Evolutionary conservation across 2,888 invertebrate genomes (phyloP).

Genomic region (Dastarcus helophoroides): DNA sequence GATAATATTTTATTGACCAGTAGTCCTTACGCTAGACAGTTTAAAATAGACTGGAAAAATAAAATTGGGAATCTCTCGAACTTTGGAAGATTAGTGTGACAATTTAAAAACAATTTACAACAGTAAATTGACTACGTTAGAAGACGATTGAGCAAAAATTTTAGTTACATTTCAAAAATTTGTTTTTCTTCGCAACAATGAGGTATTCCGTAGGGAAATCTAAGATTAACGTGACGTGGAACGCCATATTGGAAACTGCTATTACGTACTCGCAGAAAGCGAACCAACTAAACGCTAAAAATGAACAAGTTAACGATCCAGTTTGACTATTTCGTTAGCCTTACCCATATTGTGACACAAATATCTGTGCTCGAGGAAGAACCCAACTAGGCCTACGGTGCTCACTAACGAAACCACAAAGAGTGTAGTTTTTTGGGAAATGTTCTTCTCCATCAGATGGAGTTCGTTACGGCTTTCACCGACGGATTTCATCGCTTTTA

Average conservation of each 20-base stretch:
- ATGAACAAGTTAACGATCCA: slow-evolving; percentile 4
- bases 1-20: no score
- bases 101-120: no score
- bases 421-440: slow-evolving; percentile 53
- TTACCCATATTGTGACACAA: slow-evolving; percentile 84
- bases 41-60: no score
- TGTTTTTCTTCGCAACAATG: slow-evolving; percentile 49
- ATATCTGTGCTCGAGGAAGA: slow-evolving; percentile 81
- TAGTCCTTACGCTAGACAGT: no score
- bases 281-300: slow-evolving; percentile 89
- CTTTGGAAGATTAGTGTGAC: no score
- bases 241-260: slow-evolving; percentile 85
- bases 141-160: background rate
- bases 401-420: slow-evolving; percentile 66
- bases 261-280: slow-evolving; percentile 87
- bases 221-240: slow-evolving; percentile 76
- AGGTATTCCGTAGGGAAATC: slow-evolving; percentile 78
- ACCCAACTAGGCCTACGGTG: slow-evolving; percentile 72
- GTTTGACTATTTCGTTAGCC: background rate
- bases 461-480: slow-evolving; percentile 26
- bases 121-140: background rate
- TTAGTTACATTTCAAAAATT: no score
- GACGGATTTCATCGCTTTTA: slow-evolving; percentile 41
- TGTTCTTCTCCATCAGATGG: slow-evolving; percentile 21
- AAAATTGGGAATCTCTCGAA: no score